phyloP scores from a whole-genome alignment of 2,888 invertebrate genomes.

The Lasioglossum lativentre region DNA sequence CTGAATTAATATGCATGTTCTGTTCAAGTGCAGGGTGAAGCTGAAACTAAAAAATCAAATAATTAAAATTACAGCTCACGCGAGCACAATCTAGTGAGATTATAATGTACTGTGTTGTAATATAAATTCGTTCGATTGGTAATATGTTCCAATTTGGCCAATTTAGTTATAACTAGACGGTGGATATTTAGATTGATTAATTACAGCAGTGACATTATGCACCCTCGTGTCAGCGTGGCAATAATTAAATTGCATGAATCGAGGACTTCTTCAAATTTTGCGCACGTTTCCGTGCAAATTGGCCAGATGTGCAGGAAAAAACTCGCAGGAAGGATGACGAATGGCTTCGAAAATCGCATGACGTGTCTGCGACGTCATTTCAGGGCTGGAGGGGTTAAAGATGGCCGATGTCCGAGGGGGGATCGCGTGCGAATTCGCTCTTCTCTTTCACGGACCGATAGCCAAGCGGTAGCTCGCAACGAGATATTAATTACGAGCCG shows the following conservation, averaged over 20 bases:
- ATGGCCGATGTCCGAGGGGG: not conserved
- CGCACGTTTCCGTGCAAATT: not conserved
- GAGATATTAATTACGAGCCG: slow-evolving; percentile 61
- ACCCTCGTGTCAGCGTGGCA: not conserved
- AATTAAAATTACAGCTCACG: not conserved
- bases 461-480: slow-evolving; percentile 41
- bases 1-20: not conserved
- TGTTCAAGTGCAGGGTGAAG: no score
- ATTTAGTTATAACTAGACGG: no score
- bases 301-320: not conserved
- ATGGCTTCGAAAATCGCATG: not conserved
- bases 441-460: not conserved
- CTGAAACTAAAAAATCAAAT: no score
- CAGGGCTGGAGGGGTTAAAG: not conserved
- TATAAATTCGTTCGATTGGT: not conserved
- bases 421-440: not conserved
- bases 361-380: not conserved
- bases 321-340: not conserved
- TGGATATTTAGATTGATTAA: not conserved
- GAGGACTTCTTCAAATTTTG: not conserved
- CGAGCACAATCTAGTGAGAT: no score
- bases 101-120: not conserved
- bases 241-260: not conserved
- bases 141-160: no score
- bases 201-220: not conserved